Evolutionary conservation across 2,113 vertebrate genomes (phyloP).

Genomic region (Coracopsis vasa): DNA sequence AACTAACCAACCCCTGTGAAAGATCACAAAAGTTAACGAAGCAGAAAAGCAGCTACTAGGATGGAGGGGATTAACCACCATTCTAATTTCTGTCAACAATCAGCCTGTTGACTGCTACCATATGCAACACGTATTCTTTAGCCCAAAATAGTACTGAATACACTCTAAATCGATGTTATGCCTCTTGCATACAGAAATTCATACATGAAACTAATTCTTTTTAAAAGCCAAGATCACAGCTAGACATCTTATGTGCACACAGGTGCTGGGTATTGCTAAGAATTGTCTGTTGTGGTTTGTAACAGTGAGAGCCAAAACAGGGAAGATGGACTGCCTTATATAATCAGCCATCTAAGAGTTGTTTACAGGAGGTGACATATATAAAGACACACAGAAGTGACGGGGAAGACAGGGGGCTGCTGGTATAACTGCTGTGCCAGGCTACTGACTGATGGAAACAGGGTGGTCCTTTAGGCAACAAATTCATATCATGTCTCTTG

Average conservation of each 20-base stretch:
- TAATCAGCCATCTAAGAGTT: not conserved
- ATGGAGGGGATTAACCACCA: not conserved
- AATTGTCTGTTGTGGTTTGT: not conserved
- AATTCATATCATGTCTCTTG: not conserved
- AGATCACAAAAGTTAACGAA: not conserved
- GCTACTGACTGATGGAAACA: not conserved
- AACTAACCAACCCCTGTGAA: not conserved
- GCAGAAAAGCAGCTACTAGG: not conserved
- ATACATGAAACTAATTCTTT: not conserved
- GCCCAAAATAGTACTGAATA: not conserved
- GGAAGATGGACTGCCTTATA: not conserved
- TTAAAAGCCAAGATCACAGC: not conserved
- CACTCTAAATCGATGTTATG: not conserved
- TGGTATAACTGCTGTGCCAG: not conserved
- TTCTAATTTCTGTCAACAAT: not conserved
- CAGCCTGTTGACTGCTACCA: not conserved
- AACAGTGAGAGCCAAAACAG: not conserved
- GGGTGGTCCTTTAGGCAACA: not conserved
- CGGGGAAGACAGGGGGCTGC: not conserved
- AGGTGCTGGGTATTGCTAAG: not conserved
- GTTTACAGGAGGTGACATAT: not conserved
- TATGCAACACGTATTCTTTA: not conserved
- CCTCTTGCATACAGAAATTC: not conserved
- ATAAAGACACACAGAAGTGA: not conserved
- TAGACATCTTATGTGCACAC: not conserved